Conservation (phyloP, 2,113 vertebrate species). For the Cololabis saira region DNA sequence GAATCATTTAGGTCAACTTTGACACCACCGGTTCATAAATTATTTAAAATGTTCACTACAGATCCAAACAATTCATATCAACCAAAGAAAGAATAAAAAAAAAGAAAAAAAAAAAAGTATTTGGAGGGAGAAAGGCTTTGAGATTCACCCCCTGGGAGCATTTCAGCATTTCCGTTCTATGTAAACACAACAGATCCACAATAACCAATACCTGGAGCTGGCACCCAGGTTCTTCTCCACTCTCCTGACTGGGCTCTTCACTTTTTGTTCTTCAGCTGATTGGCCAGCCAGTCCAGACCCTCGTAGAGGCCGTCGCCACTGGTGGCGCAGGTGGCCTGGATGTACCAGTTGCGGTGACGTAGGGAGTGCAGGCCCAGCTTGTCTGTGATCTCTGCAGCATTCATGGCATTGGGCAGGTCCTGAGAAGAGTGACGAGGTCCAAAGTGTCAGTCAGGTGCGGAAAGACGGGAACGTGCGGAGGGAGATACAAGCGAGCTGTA, state of each 20-base stretch:
- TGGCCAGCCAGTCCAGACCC: slow-evolving; percentile 97
- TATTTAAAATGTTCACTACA: slow-evolving; percentile 55
- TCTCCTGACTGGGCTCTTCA: slow-evolving; percentile 71
- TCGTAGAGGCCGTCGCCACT: slow-evolving; percentile 95
- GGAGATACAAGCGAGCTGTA: slow-evolving; percentile 30
- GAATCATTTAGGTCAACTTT: slow-evolving; percentile 44
- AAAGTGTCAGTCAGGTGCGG: background rate
- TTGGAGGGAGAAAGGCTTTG: slow-evolving; percentile 28
- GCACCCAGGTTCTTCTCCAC: slow-evolving; percentile 67
- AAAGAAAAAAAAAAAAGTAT: slow-evolving; percentile 41
- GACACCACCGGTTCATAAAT: slow-evolving; percentile 39
- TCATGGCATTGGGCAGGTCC: slow-evolving; percentile 98
- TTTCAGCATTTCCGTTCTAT: slow-evolving; percentile 60
- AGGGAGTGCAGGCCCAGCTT: slow-evolving; percentile 96
- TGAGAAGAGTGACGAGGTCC: slow-evolving; percentile 50
- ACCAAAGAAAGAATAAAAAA: slow-evolving; percentile 16
- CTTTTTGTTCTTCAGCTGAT: slow-evolving; percentile 99
- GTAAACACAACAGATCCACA: slow-evolving; percentile 72
- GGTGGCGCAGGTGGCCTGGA: slow-evolving; percentile 97
- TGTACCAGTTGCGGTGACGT: slow-evolving; percentile 97
- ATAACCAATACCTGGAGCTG: slow-evolving; percentile 66
- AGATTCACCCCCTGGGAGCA: slow-evolving; percentile 53
- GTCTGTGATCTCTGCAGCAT: slow-evolving; percentile 96
- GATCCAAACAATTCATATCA: slow-evolving; percentile 52
- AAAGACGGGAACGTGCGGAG: background rate